Evolutionary conservation across 1,140 invertebrate species (phyloP).

Genomic region (Elymnias hypermnestra): DNA sequence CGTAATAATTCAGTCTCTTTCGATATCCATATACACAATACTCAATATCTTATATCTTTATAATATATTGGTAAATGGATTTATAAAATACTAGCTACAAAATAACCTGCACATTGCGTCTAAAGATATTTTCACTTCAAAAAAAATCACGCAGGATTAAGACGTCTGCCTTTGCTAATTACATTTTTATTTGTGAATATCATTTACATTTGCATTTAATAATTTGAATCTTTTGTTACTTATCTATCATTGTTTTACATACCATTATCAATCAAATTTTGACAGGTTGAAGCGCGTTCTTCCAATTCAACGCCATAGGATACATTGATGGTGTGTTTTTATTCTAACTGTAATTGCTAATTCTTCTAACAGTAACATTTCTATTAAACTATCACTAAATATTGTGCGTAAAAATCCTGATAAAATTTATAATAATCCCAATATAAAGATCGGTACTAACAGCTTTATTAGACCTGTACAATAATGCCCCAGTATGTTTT

Average conservation of each 20-base stretch:
- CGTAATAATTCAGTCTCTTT: too few relatives aligned
- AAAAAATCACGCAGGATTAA: too few relatives aligned
- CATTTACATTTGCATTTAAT: not conserved
- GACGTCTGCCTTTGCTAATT: too few relatives aligned
- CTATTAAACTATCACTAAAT: not conserved
- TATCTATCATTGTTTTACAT: slow-evolving; percentile 13
- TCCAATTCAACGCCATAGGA: slow-evolving; percentile 48
- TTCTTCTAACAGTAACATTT: slow-evolving; percentile 3
- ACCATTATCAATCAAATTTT: slow-evolving; percentile 30
- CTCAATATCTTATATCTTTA: too few relatives aligned
- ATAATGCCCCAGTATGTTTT: not conserved
- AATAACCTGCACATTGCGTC: too few relatives aligned
- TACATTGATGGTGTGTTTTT: slow-evolving; percentile 52
- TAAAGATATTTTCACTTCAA: too few relatives aligned
- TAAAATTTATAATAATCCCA: not conserved
- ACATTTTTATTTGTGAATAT: too few relatives aligned
- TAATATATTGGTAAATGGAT: too few relatives aligned
- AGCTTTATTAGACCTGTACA: not conserved
- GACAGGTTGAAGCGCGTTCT: slow-evolving; percentile 44
- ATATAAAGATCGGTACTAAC: not conserved
- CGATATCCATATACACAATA: too few relatives aligned
- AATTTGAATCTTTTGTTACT: not conserved
- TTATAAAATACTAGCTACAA: too few relatives aligned
- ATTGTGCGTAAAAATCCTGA: not conserved
- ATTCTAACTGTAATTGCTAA: slow-evolving; percentile 18